phyloP scores from a whole-genome alignment of 2,888 invertebrate genomes.

The Therioaphis trifolii region DNA sequence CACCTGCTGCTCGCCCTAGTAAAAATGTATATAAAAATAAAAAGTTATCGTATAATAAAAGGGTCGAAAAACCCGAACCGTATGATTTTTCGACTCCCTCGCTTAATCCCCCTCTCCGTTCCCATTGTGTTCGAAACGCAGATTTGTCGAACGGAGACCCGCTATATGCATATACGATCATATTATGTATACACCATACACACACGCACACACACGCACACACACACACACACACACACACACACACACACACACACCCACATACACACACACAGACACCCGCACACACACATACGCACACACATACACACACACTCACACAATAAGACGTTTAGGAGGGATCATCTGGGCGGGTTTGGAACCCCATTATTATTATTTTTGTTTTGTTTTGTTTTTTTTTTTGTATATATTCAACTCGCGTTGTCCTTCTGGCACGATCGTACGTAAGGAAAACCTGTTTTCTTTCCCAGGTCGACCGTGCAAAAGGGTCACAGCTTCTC shows the following conservation, averaged over 20 bases:
- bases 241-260: neutral
- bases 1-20: slow-evolving; percentile 54
- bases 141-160: slow-evolving; percentile 46
- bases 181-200: no score
- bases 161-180: no score
- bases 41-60: slow-evolving; percentile 42
- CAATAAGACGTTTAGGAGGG: slow-evolving; percentile 53
- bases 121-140: slow-evolving; percentile 50
- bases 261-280: no score
- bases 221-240: neutral
- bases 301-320: neutral
- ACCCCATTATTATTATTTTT: slow-evolving; percentile 31
- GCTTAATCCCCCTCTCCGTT: no score
- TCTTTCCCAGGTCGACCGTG: neutral
- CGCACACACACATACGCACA: neutral
- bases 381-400: slow-evolving; percentile 29
- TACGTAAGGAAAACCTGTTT: slow-evolving; percentile 34
- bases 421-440: neutral
- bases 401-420: slow-evolving; percentile 3
- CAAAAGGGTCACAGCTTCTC: slow-evolving; percentile 23
- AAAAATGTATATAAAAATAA: slow-evolving; percentile 30
- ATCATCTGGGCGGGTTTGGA: slow-evolving; percentile 43
- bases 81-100: slow-evolving; percentile 63
- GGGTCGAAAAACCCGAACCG: slow-evolving; percentile 60
- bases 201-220: neutral